Base-by-base conservation (phyloP, 2,797 vertebrate genomes). In the Loriculus beryllinus region DNA sequence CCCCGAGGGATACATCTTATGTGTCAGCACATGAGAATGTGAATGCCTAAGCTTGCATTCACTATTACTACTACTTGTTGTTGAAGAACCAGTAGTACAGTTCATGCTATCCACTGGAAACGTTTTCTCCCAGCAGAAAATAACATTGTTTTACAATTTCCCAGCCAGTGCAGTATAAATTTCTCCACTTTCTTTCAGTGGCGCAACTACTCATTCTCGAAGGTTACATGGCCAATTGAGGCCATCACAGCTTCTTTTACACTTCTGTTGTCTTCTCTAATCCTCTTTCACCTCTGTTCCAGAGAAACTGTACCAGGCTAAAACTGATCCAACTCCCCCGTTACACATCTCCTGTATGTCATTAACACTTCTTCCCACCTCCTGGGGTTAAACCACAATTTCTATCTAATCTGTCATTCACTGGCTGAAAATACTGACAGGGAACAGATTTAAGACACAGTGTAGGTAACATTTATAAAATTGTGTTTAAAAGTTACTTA, bases 151-250 rank as follows among this genome's bases (percentile, higher is more conserved):
- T 82, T 68, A 78, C 63, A 62, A 23, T 81, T 93, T 93, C n/a
- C 33, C 67, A 59, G 67, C 12, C 31, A 10, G 37, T 3, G 7
- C 10, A 33, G 86, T 16, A 67, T 6, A 75, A 43, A 91, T 54
- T 39, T 78, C 57, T 92, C 77, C 45, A 45, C 29, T 82, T 89
- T 72, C 51, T 65, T 63, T n/a, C 31, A 69, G 29, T 45, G 54
- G 64, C 54, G 42, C 52, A 54, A 35, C 52, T 63, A 59, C 59
- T 90, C 16, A 0, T 79, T 89, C 62, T 31, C 88, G 72, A 93
- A 81, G 93, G 87, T 94, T 85, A 87, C 45, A n/a, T 35, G 77
- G 88, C 49, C 95, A 96, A 95, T 77, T 96, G 89, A 96, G 85
- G 88, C 91, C 82, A 82, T 39, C 42, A 23, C 11, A 2, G 64